Evolutionary conservation across 2,888 invertebrate species (phyloP).

Genomic region (Melangyna quadrimaculata): DNA sequence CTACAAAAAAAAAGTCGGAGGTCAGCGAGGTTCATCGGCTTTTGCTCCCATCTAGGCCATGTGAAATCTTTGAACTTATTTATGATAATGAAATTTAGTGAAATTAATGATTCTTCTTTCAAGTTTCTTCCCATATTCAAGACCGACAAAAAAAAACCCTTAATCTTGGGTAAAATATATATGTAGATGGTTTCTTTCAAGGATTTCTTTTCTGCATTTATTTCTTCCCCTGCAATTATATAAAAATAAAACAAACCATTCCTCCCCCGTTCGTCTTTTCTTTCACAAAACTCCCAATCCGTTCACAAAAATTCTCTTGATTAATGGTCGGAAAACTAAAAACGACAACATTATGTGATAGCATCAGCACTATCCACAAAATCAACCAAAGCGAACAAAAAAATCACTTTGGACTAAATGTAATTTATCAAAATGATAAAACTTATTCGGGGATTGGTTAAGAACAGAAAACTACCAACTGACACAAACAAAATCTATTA

Average conservation of each 20-base stretch:
- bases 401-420: neutral
- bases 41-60: neutral
- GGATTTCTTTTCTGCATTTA: neutral
- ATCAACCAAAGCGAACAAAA: neutral
- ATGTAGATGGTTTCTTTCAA: conserved; percentile 3
- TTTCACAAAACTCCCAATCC: too few relatives aligned
- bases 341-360: neutral
- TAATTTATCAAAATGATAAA: conserved; percentile 34
- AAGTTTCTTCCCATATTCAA: neutral
- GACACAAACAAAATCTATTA: neutral
- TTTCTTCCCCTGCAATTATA: neutral
- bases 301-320: neutral
- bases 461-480: neutral
- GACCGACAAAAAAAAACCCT: neutral
- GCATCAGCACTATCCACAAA: neutral
- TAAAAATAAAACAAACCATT: too few relatives aligned
- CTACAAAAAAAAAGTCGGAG: neutral
- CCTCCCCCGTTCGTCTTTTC: too few relatives aligned
- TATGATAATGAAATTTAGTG: neutral
- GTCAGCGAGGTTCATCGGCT: neutral
- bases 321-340: conserved; percentile 5
- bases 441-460: neutral
- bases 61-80: neutral
- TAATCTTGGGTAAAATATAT: neutral
- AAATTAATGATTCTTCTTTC: neutral